phyloP scores from a whole-genome alignment of 1,140 invertebrate species.

The Berghia stephanieae region DNA sequence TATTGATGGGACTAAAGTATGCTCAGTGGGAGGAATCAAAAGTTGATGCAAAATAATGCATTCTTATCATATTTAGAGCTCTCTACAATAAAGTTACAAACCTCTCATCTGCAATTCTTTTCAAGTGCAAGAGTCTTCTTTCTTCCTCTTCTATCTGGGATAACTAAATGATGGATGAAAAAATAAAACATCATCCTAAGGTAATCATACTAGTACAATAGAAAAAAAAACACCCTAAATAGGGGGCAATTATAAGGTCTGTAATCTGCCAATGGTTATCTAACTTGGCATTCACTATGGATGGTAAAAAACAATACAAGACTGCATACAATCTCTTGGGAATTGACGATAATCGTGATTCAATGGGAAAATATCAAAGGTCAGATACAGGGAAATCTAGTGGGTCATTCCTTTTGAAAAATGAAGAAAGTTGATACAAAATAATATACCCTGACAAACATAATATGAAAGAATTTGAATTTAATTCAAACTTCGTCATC shows the following conservation, averaged over 20 bases:
- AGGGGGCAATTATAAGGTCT: neutral
- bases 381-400: too few relatives aligned
- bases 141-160: constrained; percentile 53
- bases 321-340: neutral
- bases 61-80: neutral
- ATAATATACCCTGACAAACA: too few relatives aligned
- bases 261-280: neutral
- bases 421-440: too few relatives aligned
- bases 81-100: constrained; percentile 17
- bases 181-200: neutral
- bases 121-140: constrained; percentile 47
- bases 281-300: neutral
- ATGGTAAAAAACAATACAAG: neutral
- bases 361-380: too few relatives aligned
- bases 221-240: neutral
- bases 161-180: constrained; percentile 26
- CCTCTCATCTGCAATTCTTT: constrained; percentile 55
- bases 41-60: neutral
- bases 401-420: too few relatives aligned
- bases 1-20: neutral
- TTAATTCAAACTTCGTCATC: too few relatives aligned
- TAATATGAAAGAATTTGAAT: too few relatives aligned
- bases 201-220: constrained; percentile 22
- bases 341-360: neutral
- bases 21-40: neutral